Conservation (phyloP, 2,888 invertebrate species). For the Euplagia quadripunctaria region DNA sequence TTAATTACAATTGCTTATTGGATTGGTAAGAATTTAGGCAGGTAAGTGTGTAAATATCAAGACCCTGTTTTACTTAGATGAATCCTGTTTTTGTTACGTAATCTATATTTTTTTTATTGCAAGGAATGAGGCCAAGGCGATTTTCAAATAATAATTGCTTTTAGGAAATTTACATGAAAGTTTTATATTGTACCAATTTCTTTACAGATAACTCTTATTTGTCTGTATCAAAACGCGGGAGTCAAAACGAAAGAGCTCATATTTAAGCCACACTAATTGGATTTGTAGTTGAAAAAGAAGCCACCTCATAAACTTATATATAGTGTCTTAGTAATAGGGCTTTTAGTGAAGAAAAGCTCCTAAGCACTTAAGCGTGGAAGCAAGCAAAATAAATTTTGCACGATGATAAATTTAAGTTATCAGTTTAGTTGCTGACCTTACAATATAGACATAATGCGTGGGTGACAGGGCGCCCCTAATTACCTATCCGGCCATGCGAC, state of each 20-base stretch:
- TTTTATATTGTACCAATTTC: no score
- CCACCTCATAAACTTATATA: background rate
- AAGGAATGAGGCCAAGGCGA: no score
- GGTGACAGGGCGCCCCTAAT: conserved; percentile 62
- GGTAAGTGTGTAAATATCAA: no score
- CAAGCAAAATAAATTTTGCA: background rate
- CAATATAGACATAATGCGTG: conserved; percentile 24
- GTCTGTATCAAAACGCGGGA: no score
- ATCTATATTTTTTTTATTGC: no score
- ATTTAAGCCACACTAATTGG: no score
- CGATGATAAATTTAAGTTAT: background rate
- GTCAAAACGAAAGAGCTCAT: no score
- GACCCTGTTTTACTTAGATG: no score
- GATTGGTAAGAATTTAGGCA: background rate
- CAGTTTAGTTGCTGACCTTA: conserved; percentile 12
- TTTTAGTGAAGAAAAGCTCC: background rate
- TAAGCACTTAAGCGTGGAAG: background rate
- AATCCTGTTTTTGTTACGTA: no score
- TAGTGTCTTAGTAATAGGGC: background rate
- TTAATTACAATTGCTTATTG: background rate
- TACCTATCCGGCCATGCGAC: conserved; percentile 60
- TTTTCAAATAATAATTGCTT: no score
- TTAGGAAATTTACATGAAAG: no score
- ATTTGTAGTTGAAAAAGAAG: background rate
- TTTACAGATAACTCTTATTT: no score